Conservation (phyloP, 2,797 vertebrate species). For the Sebastes trivittatus region DNA sequence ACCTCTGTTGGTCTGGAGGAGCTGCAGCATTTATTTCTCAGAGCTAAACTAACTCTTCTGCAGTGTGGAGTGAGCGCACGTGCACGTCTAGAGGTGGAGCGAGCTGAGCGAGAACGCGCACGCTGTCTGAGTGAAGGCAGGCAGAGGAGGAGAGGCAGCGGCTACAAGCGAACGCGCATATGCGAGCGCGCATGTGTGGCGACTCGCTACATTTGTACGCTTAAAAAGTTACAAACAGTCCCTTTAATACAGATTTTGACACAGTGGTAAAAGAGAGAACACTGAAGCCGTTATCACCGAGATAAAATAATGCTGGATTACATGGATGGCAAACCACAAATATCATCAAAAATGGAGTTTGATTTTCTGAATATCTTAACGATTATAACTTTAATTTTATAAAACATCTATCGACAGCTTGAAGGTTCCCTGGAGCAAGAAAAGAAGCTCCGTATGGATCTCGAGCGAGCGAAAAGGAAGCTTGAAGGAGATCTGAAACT, state of each 20-base stretch:
- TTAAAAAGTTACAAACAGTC: no score
- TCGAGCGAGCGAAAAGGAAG: constrained; percentile 88
- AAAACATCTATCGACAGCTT: constrained; percentile 68
- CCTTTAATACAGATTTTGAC: not conserved
- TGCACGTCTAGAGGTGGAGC: no score
- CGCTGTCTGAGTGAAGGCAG: no score
- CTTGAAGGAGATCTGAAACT: constrained; percentile 90
- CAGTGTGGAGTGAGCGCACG: no score
- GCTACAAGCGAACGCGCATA: no score
- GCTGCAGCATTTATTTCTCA: no score
- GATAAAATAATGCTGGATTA: not conserved
- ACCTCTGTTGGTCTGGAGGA: no score
- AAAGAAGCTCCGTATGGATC: constrained; percentile 87
- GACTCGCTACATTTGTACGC: no score
- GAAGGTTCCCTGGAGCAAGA: constrained; percentile 90
- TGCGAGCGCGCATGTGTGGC: no score
- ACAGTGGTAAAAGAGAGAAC: not conserved
- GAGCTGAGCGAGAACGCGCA: no score
- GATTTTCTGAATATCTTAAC: not conserved
- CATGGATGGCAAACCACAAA: not conserved
- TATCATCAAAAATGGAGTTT: not conserved
- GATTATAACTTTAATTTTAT: not conserved
- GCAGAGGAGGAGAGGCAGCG: no score
- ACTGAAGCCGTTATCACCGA: not conserved
- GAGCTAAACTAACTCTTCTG: no score